These are phyloP conservation scores for Liodrosophila aerea DNA, from an alignment of 2,888 invertebrate species.

Conservation along the genomic window DNA sequence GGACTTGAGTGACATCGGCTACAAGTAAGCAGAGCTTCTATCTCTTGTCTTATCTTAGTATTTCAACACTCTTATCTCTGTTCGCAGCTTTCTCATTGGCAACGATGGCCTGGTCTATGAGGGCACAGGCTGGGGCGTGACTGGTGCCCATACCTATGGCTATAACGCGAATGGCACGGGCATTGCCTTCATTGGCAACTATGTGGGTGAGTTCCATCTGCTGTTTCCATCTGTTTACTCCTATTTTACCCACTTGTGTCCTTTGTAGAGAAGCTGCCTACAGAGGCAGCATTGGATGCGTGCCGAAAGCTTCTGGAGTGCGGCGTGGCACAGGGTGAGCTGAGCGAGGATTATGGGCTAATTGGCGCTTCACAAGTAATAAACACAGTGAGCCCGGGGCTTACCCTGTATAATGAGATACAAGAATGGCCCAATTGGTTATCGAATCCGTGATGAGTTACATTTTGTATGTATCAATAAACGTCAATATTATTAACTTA, in stretches of 20 bases:
- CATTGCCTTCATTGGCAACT: conserved; percentile 85
- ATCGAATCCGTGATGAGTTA: conserved; percentile 60
- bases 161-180: conserved; percentile 86
- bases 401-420: conserved; percentile 83
- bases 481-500: too few relatives aligned
- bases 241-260: too few relatives aligned
- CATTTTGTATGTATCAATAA: too few relatives aligned
- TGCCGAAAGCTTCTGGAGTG: conserved; percentile 82
- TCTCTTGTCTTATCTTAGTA: not conserved
- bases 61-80: not conserved
- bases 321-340: conserved; percentile 81
- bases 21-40: conserved; percentile 82
- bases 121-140: conserved; percentile 86
- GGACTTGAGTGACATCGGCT: conserved; percentile 84
- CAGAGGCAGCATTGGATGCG: conserved; percentile 79
- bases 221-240: not conserved
- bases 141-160: conserved; percentile 85
- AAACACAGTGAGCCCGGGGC: conserved; percentile 83
- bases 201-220: conserved; percentile 80
- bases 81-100: conserved; percentile 86
- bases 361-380: conserved; percentile 83
- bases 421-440: conserved; percentile 83
- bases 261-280: conserved; percentile 82
- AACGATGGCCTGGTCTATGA: conserved; percentile 87
- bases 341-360: conserved; percentile 82